phyloP scores from a whole-genome alignment of 2,888 invertebrate genomes.

The Tortrix viridana region DNA sequence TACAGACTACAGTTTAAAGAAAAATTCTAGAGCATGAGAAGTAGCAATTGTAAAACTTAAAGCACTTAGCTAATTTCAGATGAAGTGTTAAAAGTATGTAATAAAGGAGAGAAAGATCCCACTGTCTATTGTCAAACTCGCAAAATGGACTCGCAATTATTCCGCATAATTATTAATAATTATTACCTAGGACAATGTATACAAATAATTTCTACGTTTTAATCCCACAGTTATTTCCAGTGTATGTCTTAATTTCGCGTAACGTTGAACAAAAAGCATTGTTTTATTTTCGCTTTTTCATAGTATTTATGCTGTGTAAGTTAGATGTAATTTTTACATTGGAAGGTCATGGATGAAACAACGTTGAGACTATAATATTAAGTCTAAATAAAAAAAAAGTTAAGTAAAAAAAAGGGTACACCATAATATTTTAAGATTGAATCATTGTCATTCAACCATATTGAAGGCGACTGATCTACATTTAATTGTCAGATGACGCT shows the following conservation, averaged over 20 bases:
- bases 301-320: conserved; percentile 16
- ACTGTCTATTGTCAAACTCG: conserved; percentile 59
- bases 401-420: no score
- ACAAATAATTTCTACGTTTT: conserved; percentile 5
- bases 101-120: conserved; percentile 38
- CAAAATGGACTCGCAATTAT: conserved; percentile 41
- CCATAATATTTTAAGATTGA: no score
- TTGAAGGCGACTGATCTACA: no score
- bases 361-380: no score
- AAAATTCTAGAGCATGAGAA: no score
- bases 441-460: no score
- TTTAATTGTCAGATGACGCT: no score
- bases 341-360: conserved; percentile 7
- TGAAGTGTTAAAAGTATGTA: conserved; percentile 15
- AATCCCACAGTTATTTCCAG: conserved; percentile 28
- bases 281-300: conserved; percentile 31
- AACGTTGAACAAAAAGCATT: conserved; percentile 29
- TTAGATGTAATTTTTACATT: conserved; percentile 29
- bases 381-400: no score
- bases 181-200: conserved; percentile 5
- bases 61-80: background rate
- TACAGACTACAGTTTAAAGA: no score
- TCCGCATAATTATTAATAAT: conserved; percentile 19
- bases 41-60: no score
- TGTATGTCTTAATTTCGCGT: conserved; percentile 30